Base-by-base conservation (phyloP, 1,140 invertebrate genomes). In the Araneus ventricosus region DNA sequence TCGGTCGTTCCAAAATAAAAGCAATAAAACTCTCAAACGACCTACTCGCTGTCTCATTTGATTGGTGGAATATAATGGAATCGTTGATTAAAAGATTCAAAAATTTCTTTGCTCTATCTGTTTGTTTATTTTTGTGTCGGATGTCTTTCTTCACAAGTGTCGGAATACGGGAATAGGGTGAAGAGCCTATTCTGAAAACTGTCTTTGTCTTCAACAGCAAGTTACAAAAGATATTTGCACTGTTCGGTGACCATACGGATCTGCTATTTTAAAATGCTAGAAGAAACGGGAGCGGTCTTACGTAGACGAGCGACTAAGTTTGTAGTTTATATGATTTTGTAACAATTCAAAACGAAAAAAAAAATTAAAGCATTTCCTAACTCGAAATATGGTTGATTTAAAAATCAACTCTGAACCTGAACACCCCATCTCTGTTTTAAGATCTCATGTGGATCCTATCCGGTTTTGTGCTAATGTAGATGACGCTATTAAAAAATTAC, bases 11-110 rank as follows among this genome's bases (percentile, higher is more conserved):
- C 24, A 39, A 82, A 82, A 82, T 82, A 82, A 82, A 82, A 52
- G 45, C 27, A 84, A 57, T 84, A 45, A 57, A 84, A 84, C 52
- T 84, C 45, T 4, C 14, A 37, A 27, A 84, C 82, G 41, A 27
- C 82, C 70, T 75, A 34, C 70, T 34, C 70, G 17, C 24, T 84
- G 45, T 84, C 82, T 45, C 45, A n/a, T 84, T n/a, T 84, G 82
- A 84, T 84, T 84, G 82, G 82, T 24, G 22, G 82, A 84, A 84
- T 84, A 84, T 84, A 84, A 84, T 27, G 45, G 82, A 52, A n/a
- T 52, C 24, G 82, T n/a, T 84, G 82, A 84, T 84, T 84, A 84
- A 45, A 84, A 84, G 82, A 52, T 52, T 84, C 45, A 17, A 84
- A 27, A 41, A 45, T 5, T 24, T 82, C 41, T 24, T 24, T 57